Evolutionary conservation across 2,888 invertebrate species (phyloP), one percentile per base, ranked within the genome.

Genomic region (Mimumesa dahlbomi): DNA sequence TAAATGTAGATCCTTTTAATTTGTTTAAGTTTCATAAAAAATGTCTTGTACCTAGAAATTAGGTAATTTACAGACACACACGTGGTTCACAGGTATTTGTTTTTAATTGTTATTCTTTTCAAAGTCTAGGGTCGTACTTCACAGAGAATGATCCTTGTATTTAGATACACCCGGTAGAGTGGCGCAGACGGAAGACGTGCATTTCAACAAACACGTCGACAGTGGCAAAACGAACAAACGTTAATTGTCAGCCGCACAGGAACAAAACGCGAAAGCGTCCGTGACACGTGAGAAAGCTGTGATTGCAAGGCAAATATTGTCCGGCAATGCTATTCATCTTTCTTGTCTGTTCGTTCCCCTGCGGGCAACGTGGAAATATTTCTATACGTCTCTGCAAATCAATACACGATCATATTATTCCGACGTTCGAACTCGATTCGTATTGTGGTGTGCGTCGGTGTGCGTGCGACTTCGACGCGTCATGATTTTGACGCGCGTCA

Each of bases 241-340:
- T 18, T 42, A 38, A 38, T 38, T 38, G 38, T 5, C n/a, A n/a
- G 38, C n/a, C n/a, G n/a, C 31, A n/a, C n/a, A n/a, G n/a, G 61
- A 45, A 5, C 21, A 14, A 14, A 9, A 29, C 29, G 29, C 14
- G 46, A 56, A 63, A 48, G 19, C 57, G 38, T 46, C 31, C 19
- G 29, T 2, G 16, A 19, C 22, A 36, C 40, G 46, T 56, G 29
- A 46, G 21, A 46, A 63, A 63, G 46, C 56, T 54, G 19, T 56
- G 62, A 46, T 56, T 63, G 62, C 53, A 63, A 63, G 56, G 42
- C 53, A 63, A 63, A 63, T 63, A 63, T 63, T 63, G 56, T 56
- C 46, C 46, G 40, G 29, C 36, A 46, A 6, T 29, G 29, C 1
- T 9, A 29, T 29, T 29, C 7, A 9, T 29, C 36, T 29, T 56